Conservation (phyloP, 2,888 invertebrate species). For the Agapetus fuscipes region DNA sequence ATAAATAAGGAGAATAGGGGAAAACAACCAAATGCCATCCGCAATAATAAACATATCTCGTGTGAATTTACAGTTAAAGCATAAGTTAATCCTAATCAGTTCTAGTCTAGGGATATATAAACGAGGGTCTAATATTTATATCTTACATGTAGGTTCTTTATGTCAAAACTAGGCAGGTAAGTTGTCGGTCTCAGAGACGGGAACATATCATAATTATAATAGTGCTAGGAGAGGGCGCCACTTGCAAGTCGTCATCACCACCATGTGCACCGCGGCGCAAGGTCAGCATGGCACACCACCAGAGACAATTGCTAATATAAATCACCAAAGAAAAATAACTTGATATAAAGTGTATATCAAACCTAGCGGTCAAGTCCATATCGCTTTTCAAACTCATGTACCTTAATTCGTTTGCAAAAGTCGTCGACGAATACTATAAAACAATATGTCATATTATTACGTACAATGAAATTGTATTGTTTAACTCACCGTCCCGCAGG, state of each 20-base stretch:
- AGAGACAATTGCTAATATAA: conserved; percentile 1
- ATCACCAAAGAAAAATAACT: neutral
- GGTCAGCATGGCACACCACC: neutral
- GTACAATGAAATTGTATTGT: too few relatives aligned
- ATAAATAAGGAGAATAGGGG: conserved; percentile 12
- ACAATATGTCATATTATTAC: too few relatives aligned
- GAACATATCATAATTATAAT: too few relatives aligned
- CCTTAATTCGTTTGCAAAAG: conserved; percentile 1
- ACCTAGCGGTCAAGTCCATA: neutral
- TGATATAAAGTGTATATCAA: neutral
- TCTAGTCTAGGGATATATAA: conserved; percentile 22
- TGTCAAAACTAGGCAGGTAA: conserved; percentile 20
- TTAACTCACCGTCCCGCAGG: too few relatives aligned
- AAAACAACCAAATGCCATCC: conserved; percentile 16
- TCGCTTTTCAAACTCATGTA: neutral
- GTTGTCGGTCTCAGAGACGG: conserved; percentile 12
- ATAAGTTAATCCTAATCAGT: conserved; percentile 22
- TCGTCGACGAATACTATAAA: too few relatives aligned
- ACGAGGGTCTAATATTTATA: conserved; percentile 21
- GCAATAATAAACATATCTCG: conserved; percentile 17
- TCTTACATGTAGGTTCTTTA: conserved; percentile 17
- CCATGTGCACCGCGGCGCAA: too few relatives aligned
- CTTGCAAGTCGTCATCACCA: too few relatives aligned
- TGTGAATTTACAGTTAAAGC: conserved; percentile 22
- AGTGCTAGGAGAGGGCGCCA: too few relatives aligned